A percentile compares a stretch with the other conserved stretches of the same genome.
Evolutionary conservation across 2,888 invertebrate genomes (phyloP).

Genomic region (Tetragonisca angustula): DNA sequence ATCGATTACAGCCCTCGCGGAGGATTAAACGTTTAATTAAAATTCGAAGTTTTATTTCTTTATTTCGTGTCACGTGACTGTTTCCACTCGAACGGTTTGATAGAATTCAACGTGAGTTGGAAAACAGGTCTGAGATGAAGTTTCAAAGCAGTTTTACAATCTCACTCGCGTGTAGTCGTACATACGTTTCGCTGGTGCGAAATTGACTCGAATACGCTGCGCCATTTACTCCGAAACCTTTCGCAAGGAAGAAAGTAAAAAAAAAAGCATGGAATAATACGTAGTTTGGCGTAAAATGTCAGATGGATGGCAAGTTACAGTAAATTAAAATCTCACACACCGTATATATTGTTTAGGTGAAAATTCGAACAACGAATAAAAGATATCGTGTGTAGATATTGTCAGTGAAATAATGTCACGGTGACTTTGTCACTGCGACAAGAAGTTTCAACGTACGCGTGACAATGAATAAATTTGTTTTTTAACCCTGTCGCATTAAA

Average conservation of each 20-base stretch:
- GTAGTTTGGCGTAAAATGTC: background rate
- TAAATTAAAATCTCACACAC: background rate
- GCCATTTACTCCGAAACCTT: background rate
- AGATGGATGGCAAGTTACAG: background rate
- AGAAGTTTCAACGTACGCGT: background rate
- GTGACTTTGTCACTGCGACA: background rate
- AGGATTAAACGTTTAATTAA: background rate
- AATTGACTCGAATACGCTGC: constrained; percentile 4
- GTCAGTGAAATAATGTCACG: background rate
- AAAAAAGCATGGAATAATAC: background rate
- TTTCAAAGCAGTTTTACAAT: constrained; percentile 14
- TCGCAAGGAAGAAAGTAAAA: background rate
- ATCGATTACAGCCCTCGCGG: background rate
- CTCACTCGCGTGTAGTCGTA: background rate
- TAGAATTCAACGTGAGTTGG: background rate
- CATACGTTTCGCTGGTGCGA: background rate
- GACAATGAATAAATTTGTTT: constrained; percentile 9
- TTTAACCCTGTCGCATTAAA: background rate
- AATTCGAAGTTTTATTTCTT: background rate
- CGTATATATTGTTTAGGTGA: background rate
- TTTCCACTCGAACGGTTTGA: background rate
- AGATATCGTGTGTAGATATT: background rate
- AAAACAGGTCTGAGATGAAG: background rate
- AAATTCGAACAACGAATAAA: background rate
- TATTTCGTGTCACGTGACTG: too few relatives aligned